Evolutionary conservation across 1,140 invertebrate species (phyloP), one percentile per base, ranked within the genome.

Genomic region (Drosophila suzukii): DNA sequence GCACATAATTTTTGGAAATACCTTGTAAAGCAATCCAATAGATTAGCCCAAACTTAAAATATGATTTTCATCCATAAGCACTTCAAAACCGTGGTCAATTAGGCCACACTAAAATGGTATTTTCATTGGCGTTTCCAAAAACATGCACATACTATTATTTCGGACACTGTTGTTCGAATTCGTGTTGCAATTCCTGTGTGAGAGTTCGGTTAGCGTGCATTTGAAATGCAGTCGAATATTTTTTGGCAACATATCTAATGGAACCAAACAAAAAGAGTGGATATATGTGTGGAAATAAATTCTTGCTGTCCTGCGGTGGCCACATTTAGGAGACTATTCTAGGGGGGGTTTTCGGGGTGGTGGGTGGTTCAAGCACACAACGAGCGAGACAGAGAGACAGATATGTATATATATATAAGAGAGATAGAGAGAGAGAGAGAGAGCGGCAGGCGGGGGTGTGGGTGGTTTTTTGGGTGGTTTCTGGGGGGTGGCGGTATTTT

Each of bases 351-450:
- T 20, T 20, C 20, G 20, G 20, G 20, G 51, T 30, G 36, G 43
- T 30, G 50, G 50, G 46, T 43, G 43, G 78, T 59, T 59, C 57
- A 84, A 81, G 77, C 81, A 84, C 77, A 84, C 61, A 81, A 43
- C 58, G 55, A 83, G 81, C 65, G 47, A 74, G 51, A 36, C 20
- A 47, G 32, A 62, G 47, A 77, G 39, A 41, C 38, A 36, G 32
- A 50, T 61, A 58, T 4, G 3, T 13, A 24, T 41, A 50, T 17
- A 43, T 15, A 32, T 12, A 49, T 13, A 74, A 43, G 39, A 36
- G 34, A 62, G 56, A 36, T 32, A 43, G 32, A 63, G 54, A 72
- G 51, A 46, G 58, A 36, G 38, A 51, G 61, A 62, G 44, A 60
- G 55, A 82, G 68, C 54, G 15, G 47, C 53, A 44, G 73, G 49